Evolutionary conservation across 2,888 invertebrate genomes (phyloP).

Genomic region (Aphodius sticticus): DNA sequence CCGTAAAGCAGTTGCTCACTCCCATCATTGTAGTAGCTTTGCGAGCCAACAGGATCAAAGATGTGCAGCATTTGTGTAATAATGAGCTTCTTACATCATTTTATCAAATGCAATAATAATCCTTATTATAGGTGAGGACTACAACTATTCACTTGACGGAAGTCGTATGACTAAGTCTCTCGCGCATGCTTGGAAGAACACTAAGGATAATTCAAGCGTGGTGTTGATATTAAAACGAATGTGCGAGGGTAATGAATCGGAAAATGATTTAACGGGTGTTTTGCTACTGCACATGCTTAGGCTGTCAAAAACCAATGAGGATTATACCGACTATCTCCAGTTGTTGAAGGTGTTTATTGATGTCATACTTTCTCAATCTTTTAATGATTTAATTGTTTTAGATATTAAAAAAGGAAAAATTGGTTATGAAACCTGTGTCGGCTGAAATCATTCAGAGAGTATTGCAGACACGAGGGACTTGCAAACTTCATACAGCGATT

Average conservation of each 20-base stretch:
- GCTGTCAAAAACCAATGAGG: constrained; percentile 59
- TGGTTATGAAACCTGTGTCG: constrained; percentile 41
- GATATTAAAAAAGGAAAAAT: constrained; percentile 39
- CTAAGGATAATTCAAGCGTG: constrained; percentile 61
- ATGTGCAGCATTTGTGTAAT: constrained; percentile 62
- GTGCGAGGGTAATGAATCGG: constrained; percentile 54
- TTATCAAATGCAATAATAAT: constrained; percentile 45
- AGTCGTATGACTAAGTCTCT: constrained; percentile 62
- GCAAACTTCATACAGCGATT: constrained; percentile 31
- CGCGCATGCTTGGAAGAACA: constrained; percentile 60
- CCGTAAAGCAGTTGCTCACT: constrained; percentile 44
- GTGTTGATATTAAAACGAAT: constrained; percentile 63
- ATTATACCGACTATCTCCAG: constrained; percentile 57
- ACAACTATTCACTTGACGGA: constrained; percentile 62
- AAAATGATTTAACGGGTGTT: constrained; percentile 65
- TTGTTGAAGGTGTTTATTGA: constrained; percentile 59
- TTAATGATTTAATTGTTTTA: constrained; percentile 34
- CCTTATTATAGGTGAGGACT: constrained; percentile 40
- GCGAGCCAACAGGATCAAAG: constrained; percentile 58
- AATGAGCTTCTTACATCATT: not conserved
- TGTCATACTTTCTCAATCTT: not conserved
- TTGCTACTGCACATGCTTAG: constrained; percentile 63
- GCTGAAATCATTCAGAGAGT: constrained; percentile 38
- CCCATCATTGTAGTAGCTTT: constrained; percentile 61
- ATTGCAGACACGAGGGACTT: constrained; percentile 7